Base-by-base conservation (phyloP, 2,113 vertebrate species). In the Saimiri boliviensis region DNA sequence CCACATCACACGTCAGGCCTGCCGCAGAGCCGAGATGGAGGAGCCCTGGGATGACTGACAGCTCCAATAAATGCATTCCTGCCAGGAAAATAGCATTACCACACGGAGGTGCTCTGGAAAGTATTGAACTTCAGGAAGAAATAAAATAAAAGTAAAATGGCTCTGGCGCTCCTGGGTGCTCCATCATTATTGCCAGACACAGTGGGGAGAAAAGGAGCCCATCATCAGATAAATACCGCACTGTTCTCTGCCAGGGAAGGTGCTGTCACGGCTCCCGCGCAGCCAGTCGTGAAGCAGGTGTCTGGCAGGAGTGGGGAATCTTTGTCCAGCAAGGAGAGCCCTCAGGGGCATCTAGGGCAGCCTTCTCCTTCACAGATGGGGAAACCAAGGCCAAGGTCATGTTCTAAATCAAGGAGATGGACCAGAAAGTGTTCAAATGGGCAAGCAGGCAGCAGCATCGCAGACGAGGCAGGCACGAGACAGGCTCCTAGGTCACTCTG, bases 141-240 rank as follows among this genome's bases (percentile, higher is more conserved):
- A 97, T 97, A 93, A 98, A 97, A 97, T 97, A 95, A 96, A 96
- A 97, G 77, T 89, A 89, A 97, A 98, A 94, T 58, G 86, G 80
- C 94, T 70, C 95, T 63, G 66, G 94, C 14, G 4, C 82, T 91
- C 95, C 71, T 8, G 3, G 56, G 45, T 0, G 10, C 95, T 89
- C 93, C 17, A 0, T 91, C 91, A 81, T 86, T 54, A 86, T 30
- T 83, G 89, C 95, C 84, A 35, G 94, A 37, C 6, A 0, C 80
- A 6, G 86, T 6, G 17, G 70, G 52, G 9, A 92, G 95, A 9
- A 32, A 63, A 56, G 37, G 76, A 83, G 45, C 91, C 84, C 49
- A 2, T 58, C 81, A 35, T 63, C 96, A 21, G 81, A 80, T 60
- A 66, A 96, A 63, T 49, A 60, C 45, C 82, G 79, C 76, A 0